A percentile compares a stretch with the other conserved stretches of the same genome.
Evolutionary conservation across 2,888 invertebrate species (phyloP).

Genomic region (Acrocyrtus sp.): DNA sequence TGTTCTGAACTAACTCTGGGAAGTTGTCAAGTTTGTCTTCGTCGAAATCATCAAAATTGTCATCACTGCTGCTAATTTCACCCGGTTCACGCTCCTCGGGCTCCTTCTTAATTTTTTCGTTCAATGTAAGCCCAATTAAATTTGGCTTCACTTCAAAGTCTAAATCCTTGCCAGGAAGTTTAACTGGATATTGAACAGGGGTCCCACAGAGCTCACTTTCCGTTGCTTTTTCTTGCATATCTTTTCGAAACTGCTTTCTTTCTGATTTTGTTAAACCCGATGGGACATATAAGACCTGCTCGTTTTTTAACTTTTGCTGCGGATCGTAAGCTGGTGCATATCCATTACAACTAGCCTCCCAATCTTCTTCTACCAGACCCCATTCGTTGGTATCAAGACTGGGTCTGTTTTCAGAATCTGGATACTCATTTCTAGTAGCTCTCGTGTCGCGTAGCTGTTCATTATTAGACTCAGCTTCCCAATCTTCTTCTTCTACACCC

Average conservation of each 20-base stretch:
- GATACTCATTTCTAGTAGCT: no score
- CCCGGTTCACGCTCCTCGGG: no score
- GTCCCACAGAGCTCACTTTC: neutral
- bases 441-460: neutral
- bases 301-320: conserved; percentile 30
- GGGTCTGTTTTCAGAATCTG: conserved; percentile 21
- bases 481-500: conserved; percentile 55
- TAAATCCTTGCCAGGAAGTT: conserved; percentile 12
- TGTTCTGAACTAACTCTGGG: no score
- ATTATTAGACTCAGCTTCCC: conserved; percentile 57
- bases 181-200: neutral
- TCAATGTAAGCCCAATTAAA: neutral
- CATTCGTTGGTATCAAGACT: neutral
- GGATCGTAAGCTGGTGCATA: conserved; percentile 57
- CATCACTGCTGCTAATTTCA: no score
- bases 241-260: conserved; percentile 36
- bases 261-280: conserved; percentile 56
- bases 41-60: no score
- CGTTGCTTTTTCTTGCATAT: conserved; percentile 14
- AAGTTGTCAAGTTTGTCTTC: no score
- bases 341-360: conserved; percentile 51
- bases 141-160: conserved; percentile 24
- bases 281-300: conserved; percentile 46
- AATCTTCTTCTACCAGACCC: conserved; percentile 55
- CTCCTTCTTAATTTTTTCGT: neutral